phyloP scores from a whole-genome alignment of 2,797 vertebrate species.

The Pseudomugil gertrudae region DNA sequence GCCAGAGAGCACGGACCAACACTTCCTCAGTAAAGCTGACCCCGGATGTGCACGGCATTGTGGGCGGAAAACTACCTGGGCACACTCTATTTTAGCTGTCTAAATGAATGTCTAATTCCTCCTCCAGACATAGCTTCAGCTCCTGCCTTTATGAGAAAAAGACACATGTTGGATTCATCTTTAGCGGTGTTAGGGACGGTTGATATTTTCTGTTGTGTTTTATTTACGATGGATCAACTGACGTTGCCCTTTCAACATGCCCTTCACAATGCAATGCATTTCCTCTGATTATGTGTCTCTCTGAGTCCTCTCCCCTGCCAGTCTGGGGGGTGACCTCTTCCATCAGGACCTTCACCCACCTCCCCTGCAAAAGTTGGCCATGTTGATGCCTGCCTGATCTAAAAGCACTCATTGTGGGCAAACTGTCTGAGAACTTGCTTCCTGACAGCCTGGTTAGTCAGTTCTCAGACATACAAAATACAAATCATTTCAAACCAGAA shows the following conservation, averaged over 20 bases:
- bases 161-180: conserved; percentile 26
- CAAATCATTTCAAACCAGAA: conserved; percentile 24
- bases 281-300: conserved; percentile 79
- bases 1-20: conserved; percentile 63
- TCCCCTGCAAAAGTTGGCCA: conserved; percentile 88
- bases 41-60: conserved; percentile 87
- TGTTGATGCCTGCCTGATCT: conserved; percentile 91
- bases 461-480: conserved; percentile 80
- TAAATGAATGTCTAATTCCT: conserved; percentile 36
- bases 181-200: conserved; percentile 20
- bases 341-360: conserved; percentile 86
- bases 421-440: conserved; percentile 82
- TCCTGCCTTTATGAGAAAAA: conserved; percentile 40
- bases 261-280: conserved; percentile 84
- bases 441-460: conserved; percentile 68
- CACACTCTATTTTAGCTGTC: conserved; percentile 75
- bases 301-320: conserved; percentile 70
- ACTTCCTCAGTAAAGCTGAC: conserved; percentile 69
- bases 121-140: conserved; percentile 31
- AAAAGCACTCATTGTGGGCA: conserved; percentile 61
- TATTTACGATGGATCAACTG: conserved; percentile 34
- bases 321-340: conserved; percentile 96
- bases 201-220: conserved; percentile 39
- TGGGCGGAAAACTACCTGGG: conserved; percentile 88
- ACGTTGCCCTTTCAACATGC: conserved; percentile 80